Base-by-base conservation (phyloP, 2,888 invertebrate genomes). In the Chrysotoxum bicinctum region DNA sequence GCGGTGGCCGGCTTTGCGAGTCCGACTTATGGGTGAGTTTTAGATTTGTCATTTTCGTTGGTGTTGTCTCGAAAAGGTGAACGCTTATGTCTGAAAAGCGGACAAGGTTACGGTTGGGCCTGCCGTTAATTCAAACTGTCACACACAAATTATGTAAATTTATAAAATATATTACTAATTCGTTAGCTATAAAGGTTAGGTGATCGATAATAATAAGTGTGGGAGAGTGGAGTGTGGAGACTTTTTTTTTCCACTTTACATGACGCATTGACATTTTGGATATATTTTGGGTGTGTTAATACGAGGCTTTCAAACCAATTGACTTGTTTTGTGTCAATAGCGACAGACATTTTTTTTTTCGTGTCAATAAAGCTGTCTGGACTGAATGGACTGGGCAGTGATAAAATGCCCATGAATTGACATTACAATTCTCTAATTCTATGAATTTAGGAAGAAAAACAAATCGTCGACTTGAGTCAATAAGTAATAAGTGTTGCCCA, bases 241-340 rank as follows among this genome's bases (percentile, higher is more conserved):
- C 52, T 37, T 54, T 56, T 68, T 64, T n/a, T 19, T 12, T 45
- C 30, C 50, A 68, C 30, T 64, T 54, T 21, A 69, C 58, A 68
- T 69, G 80, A 48, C 69, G 75, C 69, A 75, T 40, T 54, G 40
- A 45, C 58, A 43, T 48, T 2, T 26, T 26, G 32, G 8, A 10
- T 35, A 69, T 10, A 21, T 50, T 73, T 64, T 66, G 78, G 73
- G 73, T 62, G 78, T 74, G 77, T 68, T 68, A 78, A 35, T n/a
- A n/a, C n/a, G 35, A 48, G 77, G 73, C 70, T 79, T 84, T 79
- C 45, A 48, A 79, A 70, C 58, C 62, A 79, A 79, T 84, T 84
- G 84, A 58, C 70, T 84, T 84, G 75, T 84, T 78, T 84, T 58
- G 21, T 70, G 70, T 79, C 79, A 68, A 74, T 66, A 72, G 43